Evolutionary conservation across 2,113 vertebrate species (phyloP).

Genomic region (Crotalus helleri): DNA sequence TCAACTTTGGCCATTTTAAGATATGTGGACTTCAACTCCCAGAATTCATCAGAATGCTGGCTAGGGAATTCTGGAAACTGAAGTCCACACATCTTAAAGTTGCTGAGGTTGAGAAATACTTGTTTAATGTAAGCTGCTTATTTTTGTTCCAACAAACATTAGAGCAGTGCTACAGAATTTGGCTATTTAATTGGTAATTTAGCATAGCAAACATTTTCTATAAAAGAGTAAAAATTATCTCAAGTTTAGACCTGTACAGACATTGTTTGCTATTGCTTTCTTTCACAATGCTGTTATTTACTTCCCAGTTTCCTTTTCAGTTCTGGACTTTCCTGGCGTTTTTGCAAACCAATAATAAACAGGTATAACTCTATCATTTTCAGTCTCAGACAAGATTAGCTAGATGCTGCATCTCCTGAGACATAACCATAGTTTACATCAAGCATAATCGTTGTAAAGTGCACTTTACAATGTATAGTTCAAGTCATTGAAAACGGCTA

Average conservation of each 20-base stretch:
- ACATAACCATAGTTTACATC: not conserved
- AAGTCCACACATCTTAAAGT: not conserved
- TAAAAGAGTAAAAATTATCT: not conserved
- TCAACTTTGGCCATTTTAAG: not conserved
- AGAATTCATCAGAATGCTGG: not conserved
- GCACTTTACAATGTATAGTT: not conserved
- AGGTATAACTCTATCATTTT: not conserved
- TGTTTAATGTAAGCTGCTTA: not conserved
- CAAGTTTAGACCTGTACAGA: not conserved
- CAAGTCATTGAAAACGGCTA: not conserved
- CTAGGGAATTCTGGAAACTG: not conserved
- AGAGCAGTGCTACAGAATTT: not conserved
- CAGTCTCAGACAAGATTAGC: not conserved
- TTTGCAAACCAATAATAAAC: not conserved
- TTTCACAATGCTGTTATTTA: not conserved
- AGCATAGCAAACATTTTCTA: not conserved
- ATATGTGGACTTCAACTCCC: not conserved
- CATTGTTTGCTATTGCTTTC: not conserved
- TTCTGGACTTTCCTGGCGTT: not conserved
- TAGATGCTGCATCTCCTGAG: not conserved
- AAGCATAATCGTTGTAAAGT: not conserved
- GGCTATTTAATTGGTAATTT: not conserved
- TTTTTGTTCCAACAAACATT: not conserved
- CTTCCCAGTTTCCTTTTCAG: not conserved
- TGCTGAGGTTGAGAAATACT: not conserved